A percentile compares a stretch with the other conserved stretches of the same genome.
These are phyloP conservation scores for Alectura lathami DNA, from an alignment of 2,113 vertebrate genomes.

Conservation along the genomic window DNA sequence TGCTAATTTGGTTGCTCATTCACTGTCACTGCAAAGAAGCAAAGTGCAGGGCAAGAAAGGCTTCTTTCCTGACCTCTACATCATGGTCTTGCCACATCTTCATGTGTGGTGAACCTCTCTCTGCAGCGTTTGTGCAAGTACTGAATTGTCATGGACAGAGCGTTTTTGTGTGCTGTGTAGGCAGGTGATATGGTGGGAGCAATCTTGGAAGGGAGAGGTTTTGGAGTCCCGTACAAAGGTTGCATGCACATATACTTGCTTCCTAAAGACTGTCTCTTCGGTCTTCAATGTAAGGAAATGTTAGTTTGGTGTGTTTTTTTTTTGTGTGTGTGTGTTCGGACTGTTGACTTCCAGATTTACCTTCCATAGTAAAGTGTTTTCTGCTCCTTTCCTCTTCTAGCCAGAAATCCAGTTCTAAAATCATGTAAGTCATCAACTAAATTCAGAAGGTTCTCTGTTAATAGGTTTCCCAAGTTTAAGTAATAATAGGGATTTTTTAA, in stretches of 20 bases:
- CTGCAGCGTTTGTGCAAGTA: background rate
- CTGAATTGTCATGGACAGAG: background rate
- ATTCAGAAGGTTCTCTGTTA: background rate
- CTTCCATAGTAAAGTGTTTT: background rate
- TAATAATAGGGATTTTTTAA: background rate
- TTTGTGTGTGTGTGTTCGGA: background rate
- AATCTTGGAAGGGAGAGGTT: background rate
- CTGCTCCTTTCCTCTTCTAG: background rate
- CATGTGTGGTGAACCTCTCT: background rate
- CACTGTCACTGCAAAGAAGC: background rate
- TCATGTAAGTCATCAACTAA: background rate
- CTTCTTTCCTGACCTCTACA: background rate
- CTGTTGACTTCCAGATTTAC: background rate
- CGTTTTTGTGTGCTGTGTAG: background rate
- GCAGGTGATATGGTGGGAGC: background rate
- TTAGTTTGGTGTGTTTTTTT: rapidly evolving
- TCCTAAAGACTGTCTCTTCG: background rate
- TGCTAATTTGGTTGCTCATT: background rate
- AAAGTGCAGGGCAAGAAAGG: background rate
- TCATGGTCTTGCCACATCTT: background rate
- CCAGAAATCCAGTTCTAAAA: background rate
- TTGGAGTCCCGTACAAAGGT: background rate
- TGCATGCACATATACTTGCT: background rate
- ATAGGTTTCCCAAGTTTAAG: background rate
- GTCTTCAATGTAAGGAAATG: background rate